Conservation (phyloP, 2,888 invertebrate genomes). For the Tenthredo mesomela region DNA sequence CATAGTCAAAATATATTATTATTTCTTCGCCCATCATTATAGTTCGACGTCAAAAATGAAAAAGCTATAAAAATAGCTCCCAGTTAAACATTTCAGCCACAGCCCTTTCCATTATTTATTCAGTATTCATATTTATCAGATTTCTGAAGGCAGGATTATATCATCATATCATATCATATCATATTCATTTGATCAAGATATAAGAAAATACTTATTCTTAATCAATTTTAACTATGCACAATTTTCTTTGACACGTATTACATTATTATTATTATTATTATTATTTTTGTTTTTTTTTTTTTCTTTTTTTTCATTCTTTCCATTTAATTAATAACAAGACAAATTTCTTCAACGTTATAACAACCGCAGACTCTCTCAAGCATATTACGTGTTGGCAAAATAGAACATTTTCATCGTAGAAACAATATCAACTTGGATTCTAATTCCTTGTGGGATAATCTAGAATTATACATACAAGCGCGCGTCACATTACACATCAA, state of each 20-base stretch:
- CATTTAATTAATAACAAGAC: conserved; percentile 34
- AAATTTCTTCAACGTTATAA: conserved; percentile 26
- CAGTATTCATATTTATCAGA: conserved; percentile 73
- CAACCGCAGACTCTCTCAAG: conserved; percentile 32
- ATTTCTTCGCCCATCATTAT: conserved; percentile 70
- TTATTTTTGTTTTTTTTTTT: background rate
- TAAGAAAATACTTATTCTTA: conserved; percentile 65
- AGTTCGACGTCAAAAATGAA: conserved; percentile 67
- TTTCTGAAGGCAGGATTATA: conserved; percentile 74
- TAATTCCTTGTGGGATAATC: background rate
- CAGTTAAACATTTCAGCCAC: conserved; percentile 74
- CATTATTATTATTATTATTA: background rate
- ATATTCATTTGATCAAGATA: conserved; percentile 70
- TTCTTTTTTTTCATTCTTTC: background rate
- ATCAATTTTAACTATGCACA: conserved; percentile 64
- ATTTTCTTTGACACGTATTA: conserved; percentile 50
- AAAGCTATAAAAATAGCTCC: conserved; percentile 78
- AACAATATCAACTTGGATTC: conserved; percentile 9
- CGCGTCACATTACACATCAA: background rate
- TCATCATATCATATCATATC: conserved; percentile 62
- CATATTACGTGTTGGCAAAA: conserved; percentile 44
- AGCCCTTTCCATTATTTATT: conserved; percentile 72
- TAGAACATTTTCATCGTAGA: conserved; percentile 20
- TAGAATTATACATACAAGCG: background rate
- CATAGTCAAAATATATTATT: conserved; percentile 77